These are phyloP conservation scores for Himalopsyche anomala DNA, from an alignment of 2,888 invertebrate species.

Conservation along the genomic window DNA sequence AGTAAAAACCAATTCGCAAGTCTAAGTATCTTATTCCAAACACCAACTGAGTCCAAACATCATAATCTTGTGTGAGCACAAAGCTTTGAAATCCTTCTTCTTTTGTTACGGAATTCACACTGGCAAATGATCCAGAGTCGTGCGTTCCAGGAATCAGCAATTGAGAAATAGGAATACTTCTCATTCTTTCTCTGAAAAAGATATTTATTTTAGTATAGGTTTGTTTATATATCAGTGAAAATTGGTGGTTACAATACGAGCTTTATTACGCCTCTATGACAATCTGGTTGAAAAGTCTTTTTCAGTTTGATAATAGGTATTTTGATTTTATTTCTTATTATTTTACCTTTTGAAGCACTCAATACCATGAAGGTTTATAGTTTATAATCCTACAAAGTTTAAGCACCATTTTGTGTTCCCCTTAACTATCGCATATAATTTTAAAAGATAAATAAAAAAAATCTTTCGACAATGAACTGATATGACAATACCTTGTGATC, in stretches of 20 bases:
- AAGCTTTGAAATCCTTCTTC: conserved; percentile 72
- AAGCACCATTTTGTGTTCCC: no score
- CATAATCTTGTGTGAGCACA: conserved; percentile 83
- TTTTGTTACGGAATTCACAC: conserved; percentile 75
- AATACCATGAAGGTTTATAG: no score
- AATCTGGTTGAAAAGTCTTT: no score
- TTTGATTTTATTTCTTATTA: no score
- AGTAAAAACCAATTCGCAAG: conserved; percentile 82
- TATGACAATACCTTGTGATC: no score
- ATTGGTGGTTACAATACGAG: no score
- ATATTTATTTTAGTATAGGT: conserved; percentile 58
- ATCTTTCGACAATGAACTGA: no score
- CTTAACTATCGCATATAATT: conserved; percentile 43
- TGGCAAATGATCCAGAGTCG: conserved; percentile 76
- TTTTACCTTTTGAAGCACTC: no score
- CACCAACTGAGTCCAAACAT: conserved; percentile 88
- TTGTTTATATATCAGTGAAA: neutral
- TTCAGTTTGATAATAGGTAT: no score
- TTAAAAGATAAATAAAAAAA: no score
- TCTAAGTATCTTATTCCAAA: conserved; percentile 90
- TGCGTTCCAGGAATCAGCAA: conserved; percentile 76
- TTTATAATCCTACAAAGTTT: no score
- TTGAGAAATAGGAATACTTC: conserved; percentile 73
- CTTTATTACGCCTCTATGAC: no score
- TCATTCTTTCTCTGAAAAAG: conserved; percentile 70